These are phyloP conservation scores for Corythoichthys haematopterus DNA, from an alignment of 2,113 vertebrate genomes.

Conservation along the genomic window DNA sequence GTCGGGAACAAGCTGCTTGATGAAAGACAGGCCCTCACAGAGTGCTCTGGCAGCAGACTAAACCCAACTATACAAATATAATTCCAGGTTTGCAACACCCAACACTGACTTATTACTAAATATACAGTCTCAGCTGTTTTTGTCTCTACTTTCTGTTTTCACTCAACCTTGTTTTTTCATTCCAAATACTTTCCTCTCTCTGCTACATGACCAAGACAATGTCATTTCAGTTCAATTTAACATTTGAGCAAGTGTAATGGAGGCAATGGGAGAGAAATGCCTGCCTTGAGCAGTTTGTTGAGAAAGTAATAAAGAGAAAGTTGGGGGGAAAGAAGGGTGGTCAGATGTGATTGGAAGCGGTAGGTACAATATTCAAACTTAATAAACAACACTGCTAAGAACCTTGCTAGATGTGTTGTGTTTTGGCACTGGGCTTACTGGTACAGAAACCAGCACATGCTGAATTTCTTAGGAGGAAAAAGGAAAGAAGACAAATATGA, in stretches of 20 bases:
- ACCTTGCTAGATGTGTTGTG: too few relatives aligned
- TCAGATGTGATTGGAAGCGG: not conserved
- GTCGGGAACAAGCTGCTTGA: not conserved
- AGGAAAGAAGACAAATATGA: constrained; percentile 14
- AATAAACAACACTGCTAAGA: too few relatives aligned
- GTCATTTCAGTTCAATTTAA: not conserved
- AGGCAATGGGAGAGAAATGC: too few relatives aligned
- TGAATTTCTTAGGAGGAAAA: not conserved
- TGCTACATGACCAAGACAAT: constrained; percentile 1
- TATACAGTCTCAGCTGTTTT: not conserved
- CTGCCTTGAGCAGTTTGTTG: too few relatives aligned
- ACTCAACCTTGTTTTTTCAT: not conserved
- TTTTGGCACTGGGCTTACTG: too few relatives aligned
- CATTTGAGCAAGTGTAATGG: too few relatives aligned
- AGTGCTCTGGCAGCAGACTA: constrained; percentile 28
- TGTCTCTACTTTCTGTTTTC: constrained; percentile 2
- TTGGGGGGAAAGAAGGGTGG: too few relatives aligned
- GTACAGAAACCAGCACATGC: too few relatives aligned
- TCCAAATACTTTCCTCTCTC: not conserved
- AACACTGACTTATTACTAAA: not conserved
- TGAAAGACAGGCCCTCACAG: constrained; percentile 18
- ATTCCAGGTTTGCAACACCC: constrained; percentile 7
- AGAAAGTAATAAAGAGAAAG: too few relatives aligned
- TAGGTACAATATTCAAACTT: constrained; percentile 10
- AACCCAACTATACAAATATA: constrained; percentile 26